Evolutionary conservation across 1,140 invertebrate genomes (phyloP), one percentile per base, ranked within the genome.

Genomic region (Acromyrmex echinatior): DNA sequence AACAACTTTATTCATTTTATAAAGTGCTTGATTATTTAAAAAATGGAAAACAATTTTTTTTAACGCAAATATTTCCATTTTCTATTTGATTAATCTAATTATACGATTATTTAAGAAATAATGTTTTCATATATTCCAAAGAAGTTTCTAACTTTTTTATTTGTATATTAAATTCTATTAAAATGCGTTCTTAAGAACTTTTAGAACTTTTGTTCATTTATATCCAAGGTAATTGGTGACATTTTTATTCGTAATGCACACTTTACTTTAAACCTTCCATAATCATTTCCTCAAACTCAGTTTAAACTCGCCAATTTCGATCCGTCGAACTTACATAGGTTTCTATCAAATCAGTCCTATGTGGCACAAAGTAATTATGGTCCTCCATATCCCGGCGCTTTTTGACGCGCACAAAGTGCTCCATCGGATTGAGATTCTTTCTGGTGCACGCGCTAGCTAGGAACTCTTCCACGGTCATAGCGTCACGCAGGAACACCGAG

Each of bases 401-500:
- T 95, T 99, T 99, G 18, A 99, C 98, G 81, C 99, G 96, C 18
- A 99, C 98, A 96, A 99, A 99, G 95, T 99, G 98, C 94, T 99
- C 99, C 95, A 98, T 98, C 18, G 98, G 97, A 95, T 98, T 98
- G 56, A 99, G 97, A 92, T 97, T 98, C 93, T 99, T 98, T 88
- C 98, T 97, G 65, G 97, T 97, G 96, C 98, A 99, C 39, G 98
- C 98, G 90, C 97, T 97, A 51, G 98, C 98, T 73, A 99, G 96
- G 94, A 99, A 98, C 96, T 99, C 99, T 93, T 99, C 98, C 14
- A 99, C 98, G 49, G 98, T 98, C 98, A 99, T 99, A 65, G 97
- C 97, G 92, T 99, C 98, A 93, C 98, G 97, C 91, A 99, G 96
- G 94, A 97, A 97, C 90, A 99, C 98, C 60, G 97, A 97, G 66